A percentile compares a stretch with the other conserved stretches of the same genome.
Evolutionary conservation across 2,888 invertebrate species (phyloP).

Genomic region (Drosophila suboccidentalis): DNA sequence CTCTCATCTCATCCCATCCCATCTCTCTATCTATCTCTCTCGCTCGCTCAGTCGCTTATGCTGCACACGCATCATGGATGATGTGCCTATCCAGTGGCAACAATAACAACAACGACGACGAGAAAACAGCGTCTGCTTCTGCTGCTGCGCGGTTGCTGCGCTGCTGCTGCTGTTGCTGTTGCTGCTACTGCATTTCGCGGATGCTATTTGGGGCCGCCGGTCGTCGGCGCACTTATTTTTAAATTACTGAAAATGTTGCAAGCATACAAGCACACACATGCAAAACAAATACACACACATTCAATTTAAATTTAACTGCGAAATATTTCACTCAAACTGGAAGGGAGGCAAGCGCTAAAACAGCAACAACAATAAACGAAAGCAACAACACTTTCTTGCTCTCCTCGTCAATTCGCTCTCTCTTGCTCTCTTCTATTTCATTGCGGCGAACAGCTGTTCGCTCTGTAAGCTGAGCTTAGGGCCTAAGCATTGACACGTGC

Average conservation of each 20-base stretch:
- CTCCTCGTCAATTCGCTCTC: slow-evolving; percentile 10
- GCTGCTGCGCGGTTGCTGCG: slow-evolving; percentile 6
- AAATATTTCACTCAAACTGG: slow-evolving; percentile 80
- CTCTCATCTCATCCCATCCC: slow-evolving; percentile 9
- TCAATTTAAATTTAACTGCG: slow-evolving; percentile 81
- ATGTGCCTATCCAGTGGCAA: slow-evolving; percentile 62
- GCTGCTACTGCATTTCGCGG: slow-evolving; percentile 75
- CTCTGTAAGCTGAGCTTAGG: slow-evolving; percentile 49
- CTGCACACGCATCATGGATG: slow-evolving; percentile 44
- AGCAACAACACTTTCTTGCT: slow-evolving; percentile 21
- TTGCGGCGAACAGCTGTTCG: slow-evolving; percentile 51
- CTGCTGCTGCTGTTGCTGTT: slow-evolving; percentile 16
- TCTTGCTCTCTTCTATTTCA: slow-evolving; percentile 5
- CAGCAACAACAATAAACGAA: slow-evolving; percentile 20
- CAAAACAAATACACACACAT: slow-evolving; percentile 35
- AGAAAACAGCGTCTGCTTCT: background rate
- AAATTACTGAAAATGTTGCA: slow-evolving; percentile 82
- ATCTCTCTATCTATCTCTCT: slow-evolving; percentile 3
- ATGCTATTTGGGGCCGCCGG: slow-evolving; percentile 82
- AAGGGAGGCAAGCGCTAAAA: slow-evolving; percentile 52
- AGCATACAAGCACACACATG: slow-evolving; percentile 47
- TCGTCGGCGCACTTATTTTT: slow-evolving; percentile 81
- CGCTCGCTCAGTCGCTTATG: slow-evolving; percentile 21
- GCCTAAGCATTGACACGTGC: slow-evolving; percentile 52
- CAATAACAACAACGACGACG: slow-evolving; percentile 7